These are phyloP conservation scores for Sebastes minor DNA, from an alignment of 2,797 vertebrate genomes.

Conservation along the genomic window DNA sequence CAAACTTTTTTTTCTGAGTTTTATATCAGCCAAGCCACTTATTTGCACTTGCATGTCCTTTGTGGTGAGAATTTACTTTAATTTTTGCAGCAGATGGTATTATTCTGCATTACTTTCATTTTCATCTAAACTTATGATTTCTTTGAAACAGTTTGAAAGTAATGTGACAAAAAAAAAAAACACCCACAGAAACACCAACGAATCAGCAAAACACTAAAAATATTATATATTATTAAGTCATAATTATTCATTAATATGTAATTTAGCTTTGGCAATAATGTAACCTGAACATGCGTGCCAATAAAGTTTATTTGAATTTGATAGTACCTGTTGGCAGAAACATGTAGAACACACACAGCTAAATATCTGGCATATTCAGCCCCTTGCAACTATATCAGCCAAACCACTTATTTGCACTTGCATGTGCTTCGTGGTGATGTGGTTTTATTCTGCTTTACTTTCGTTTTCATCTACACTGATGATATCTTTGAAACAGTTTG, in stretches of 20 bases:
- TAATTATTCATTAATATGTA: no score
- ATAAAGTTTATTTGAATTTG: neutral
- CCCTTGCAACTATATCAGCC: neutral
- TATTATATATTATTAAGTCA: no score
- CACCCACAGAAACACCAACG: neutral
- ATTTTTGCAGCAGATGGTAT: neutral
- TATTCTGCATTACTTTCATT: slow-evolving; percentile 33
- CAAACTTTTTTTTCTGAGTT: no score
- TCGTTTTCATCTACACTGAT: slow-evolving; percentile 28
- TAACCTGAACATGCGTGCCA: no score
- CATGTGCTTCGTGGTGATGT: accelerated
- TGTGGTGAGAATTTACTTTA: neutral
- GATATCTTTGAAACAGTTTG: slow-evolving; percentile 33
- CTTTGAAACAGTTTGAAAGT: slow-evolving; percentile 1
- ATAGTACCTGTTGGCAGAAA: neutral
- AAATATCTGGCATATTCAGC: neutral
- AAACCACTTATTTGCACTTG: neutral
- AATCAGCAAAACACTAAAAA: neutral
- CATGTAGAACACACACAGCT: neutral
- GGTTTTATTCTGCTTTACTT: neutral
- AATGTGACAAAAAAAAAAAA: neutral
- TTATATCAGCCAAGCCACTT: neutral
- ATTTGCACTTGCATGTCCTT: neutral
- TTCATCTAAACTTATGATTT: slow-evolving; percentile 28
- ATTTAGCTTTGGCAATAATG: no score